Base-by-base conservation (phyloP, 2,113 vertebrate genomes). In the Sylvia atricapilla region DNA sequence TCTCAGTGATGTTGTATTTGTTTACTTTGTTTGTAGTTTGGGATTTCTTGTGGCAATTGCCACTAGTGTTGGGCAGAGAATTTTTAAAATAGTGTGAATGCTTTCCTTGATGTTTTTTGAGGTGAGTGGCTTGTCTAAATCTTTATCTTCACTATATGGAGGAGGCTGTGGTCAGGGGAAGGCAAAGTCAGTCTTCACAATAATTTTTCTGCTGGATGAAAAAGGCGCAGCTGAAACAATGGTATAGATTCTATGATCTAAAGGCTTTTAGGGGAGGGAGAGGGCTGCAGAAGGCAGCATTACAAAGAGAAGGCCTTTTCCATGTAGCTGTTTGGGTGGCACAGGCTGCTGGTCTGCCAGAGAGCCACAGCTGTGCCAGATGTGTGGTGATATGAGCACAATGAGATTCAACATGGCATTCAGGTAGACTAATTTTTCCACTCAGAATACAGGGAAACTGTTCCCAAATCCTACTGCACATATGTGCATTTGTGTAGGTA, bases 291-390 rank as follows among this genome's bases (percentile, higher is more conserved):
- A 81, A 93, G 43, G 76, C 46, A 66, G 43, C 18, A 39, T 5
- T 44, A 17, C 30, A 55, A 83, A 77, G 53, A 89, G 84, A 72
- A 87, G 46, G 66, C 49, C 63, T 78, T 69, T 87, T 60, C 79
- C 66, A 46, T 2, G 0, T 30, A 62, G 39, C 59, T 79, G 39
- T 59, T 52, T 49, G 86, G 58, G 49, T 93, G 21, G 41, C 55
- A 76, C 28, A 60, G 46, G 8, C 85, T 82, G 55, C 46, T 0
- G 0, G 17, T 55, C 75, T 86, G 67, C 24, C 83, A 73, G 58
- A 64, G 62, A 44, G 55, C 52, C 78, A 79, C 89, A 96, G 90
- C 87, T 96, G 77, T 59, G 25, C 64, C 83, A 95, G 83, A 72
- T 73, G 80, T 87, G 64, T 16, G 4, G 62, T 47, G 53, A 92